Conservation (phyloP, 2,113 vertebrate species). For the Pygoscelis antarcticus region DNA sequence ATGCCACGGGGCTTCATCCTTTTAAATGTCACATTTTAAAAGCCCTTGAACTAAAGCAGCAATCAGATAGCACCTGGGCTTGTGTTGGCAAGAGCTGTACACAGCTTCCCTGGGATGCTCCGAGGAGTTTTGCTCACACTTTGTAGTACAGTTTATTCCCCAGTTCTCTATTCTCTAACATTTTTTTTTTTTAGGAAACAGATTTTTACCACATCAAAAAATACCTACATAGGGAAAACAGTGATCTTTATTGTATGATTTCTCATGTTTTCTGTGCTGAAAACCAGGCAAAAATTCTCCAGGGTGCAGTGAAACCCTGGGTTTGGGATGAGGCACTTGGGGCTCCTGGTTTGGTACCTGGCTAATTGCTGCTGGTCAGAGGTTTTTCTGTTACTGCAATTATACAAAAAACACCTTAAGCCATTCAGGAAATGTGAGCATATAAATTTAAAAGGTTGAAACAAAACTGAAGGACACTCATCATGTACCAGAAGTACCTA, state of each 20-base stretch:
- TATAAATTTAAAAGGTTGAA: background rate
- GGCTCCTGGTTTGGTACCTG: background rate
- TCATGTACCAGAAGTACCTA: background rate
- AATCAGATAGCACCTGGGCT: background rate
- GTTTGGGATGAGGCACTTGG: background rate
- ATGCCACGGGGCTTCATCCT: background rate
- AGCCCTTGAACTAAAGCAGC: background rate
- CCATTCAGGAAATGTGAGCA: background rate
- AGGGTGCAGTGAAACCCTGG: background rate
- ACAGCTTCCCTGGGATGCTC: background rate
- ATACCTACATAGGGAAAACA: background rate
- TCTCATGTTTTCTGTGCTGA: background rate
- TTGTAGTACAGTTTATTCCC: background rate
- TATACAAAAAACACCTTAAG: background rate
- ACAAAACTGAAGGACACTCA: background rate
- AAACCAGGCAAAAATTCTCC: background rate
- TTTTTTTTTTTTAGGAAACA: background rate
- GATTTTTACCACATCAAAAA: constrained; percentile 1
- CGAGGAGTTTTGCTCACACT: background rate
- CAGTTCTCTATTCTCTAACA: background rate
- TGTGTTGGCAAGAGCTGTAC: background rate
- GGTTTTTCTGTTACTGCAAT: background rate
- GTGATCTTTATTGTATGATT: background rate
- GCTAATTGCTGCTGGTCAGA: background rate
- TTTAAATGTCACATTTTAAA: background rate